A percentile compares a stretch with the other conserved stretches of the same genome.
Evolutionary conservation across 2,888 invertebrate genomes (phyloP).

Genomic region (Beris morrisii): DNA sequence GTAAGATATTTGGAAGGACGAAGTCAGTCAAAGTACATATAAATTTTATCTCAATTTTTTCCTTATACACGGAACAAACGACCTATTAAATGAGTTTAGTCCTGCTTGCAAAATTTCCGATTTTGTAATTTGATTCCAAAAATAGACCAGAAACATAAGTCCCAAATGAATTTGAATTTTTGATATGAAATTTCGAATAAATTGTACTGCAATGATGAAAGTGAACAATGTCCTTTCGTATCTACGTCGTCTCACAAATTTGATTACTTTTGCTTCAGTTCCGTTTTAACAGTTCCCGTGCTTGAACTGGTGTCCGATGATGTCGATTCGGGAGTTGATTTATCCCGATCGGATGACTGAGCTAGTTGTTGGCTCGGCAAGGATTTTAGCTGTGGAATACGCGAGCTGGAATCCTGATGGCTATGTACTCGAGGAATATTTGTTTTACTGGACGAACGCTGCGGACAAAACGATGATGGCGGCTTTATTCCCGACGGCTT

Average conservation of each 20-base stretch:
- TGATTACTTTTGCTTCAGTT: constrained; percentile 46
- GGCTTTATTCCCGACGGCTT: constrained; percentile 38
- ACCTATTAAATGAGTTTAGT: no score
- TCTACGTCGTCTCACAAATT: background rate
- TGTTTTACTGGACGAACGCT: constrained; percentile 19
- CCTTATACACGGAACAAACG: no score
- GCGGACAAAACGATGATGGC: constrained; percentile 28
- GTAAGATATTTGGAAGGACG: background rate
- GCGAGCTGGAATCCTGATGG: constrained; percentile 27
- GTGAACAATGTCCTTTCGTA: no score
- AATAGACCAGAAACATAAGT: no score
- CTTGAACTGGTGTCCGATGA: constrained; percentile 46
- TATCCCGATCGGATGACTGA: constrained; percentile 39
- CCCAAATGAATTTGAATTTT: no score
- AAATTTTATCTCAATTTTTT: no score
- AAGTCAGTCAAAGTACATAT: background rate
- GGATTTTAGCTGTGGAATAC: constrained; percentile 30
- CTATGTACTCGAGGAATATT: constrained; percentile 37
- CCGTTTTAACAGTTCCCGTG: constrained; percentile 55
- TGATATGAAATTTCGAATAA: no score
- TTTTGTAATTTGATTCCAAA: no score
- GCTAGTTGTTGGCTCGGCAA: constrained; percentile 13
- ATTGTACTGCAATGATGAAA: no score
- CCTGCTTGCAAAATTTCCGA: no score
- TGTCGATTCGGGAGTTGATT: constrained; percentile 42